Evolutionary conservation across 1,140 invertebrate species (phyloP).

Genomic region (Orchesella cincta): DNA sequence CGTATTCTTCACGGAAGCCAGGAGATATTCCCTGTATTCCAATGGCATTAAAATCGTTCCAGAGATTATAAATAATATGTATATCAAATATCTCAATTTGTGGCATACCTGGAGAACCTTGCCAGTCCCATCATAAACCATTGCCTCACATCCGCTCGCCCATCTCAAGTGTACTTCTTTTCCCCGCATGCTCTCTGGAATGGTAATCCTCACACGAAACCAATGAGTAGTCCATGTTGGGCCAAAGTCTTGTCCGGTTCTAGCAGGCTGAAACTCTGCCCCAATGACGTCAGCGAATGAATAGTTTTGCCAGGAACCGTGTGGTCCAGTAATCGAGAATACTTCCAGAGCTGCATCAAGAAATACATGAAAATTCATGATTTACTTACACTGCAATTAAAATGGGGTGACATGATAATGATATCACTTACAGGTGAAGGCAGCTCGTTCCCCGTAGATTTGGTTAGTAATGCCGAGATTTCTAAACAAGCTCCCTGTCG

Average conservation of each 20-base stretch:
- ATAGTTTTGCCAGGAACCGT: conserved; percentile 38
- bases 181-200: conserved; percentile 54
- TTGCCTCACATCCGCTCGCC: conserved; percentile 53
- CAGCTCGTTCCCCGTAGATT: conserved; percentile 28
- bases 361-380: too few relatives aligned
- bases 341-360: background rate
- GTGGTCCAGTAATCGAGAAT: conserved; percentile 1
- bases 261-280: conserved; percentile 51
- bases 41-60: background rate
- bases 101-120: conserved; percentile 53
- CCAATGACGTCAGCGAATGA: background rate
- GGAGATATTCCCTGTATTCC: conserved; percentile 29
- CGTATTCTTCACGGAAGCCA: conserved; percentile 48
- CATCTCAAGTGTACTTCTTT: conserved; percentile 56
- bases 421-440: background rate
- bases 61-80: background rate
- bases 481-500: conserved; percentile 55
- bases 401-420: too few relatives aligned
- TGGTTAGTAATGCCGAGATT: conserved; percentile 38
- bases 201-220: conserved; percentile 55
- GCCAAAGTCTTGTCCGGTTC: conserved; percentile 58
- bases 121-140: conserved; percentile 52
- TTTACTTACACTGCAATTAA: too few relatives aligned
- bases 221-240: conserved; percentile 63
- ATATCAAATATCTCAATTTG: background rate